Conservation (phyloP, 2,113 vertebrate genomes). For the Cyphomyrus plagiostoma region DNA sequence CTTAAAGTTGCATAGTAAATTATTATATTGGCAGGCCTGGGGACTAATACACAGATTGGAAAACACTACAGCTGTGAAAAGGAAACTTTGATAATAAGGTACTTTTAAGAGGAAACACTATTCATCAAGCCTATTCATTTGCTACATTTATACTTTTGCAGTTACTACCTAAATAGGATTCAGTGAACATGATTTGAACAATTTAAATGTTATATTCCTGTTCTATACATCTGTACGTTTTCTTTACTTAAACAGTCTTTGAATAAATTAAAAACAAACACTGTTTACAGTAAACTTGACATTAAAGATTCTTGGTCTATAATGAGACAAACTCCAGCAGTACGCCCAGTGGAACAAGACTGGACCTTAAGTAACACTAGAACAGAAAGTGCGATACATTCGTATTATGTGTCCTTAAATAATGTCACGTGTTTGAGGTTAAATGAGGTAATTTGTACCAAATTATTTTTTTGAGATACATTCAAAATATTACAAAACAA, state of each 20-base stretch:
- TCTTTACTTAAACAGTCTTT: neutral
- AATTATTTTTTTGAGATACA: neutral
- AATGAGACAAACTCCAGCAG: neutral
- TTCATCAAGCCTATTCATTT: neutral
- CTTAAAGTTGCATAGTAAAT: neutral
- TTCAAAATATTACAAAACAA: neutral
- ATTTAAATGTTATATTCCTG: neutral
- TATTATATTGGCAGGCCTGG: neutral
- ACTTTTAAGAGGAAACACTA: neutral
- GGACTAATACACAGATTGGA: neutral
- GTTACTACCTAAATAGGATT: neutral
- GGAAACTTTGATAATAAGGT: neutral
- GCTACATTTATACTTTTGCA: neutral
- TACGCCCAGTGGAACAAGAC: neutral
- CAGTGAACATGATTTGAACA: neutral
- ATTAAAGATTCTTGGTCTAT: neutral
- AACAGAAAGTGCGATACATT: neutral
- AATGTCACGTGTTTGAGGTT: neutral
- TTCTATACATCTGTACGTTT: neutral
- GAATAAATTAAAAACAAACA: neutral
- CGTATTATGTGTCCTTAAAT: neutral
- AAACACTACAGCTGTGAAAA: neutral
- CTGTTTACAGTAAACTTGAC: neutral
- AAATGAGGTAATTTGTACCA: neutral
- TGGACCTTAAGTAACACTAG: neutral